These are phyloP conservation scores for Smittia sp. DNA, from an alignment of 2,888 invertebrate genomes.

Conservation along the genomic window DNA sequence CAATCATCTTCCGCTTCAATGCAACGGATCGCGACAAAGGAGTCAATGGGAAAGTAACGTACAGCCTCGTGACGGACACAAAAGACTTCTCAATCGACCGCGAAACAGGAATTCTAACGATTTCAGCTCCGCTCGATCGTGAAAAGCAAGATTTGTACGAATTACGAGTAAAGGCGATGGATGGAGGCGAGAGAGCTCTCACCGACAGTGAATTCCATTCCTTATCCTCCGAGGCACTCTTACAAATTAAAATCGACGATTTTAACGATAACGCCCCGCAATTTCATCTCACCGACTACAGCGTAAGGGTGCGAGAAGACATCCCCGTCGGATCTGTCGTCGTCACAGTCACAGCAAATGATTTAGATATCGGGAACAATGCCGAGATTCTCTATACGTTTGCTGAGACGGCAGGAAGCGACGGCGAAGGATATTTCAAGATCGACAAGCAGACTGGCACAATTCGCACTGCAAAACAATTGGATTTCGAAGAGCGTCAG, in stretches of 20 bases:
- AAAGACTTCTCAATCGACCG: conserved; percentile 77
- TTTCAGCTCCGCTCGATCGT: conserved; percentile 76
- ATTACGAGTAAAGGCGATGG: conserved; percentile 73
- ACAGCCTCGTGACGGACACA: conserved; percentile 71
- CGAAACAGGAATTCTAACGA: conserved; percentile 70
- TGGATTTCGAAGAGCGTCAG: conserved; percentile 89
- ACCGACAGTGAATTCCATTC: conserved; percentile 55
- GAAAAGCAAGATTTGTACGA: conserved; percentile 81
- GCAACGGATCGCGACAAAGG: conserved; percentile 84
- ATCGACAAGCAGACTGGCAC: conserved; percentile 85
- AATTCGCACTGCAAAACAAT: conserved; percentile 69
- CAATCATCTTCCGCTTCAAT: conserved; percentile 77
- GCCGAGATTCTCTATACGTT: conserved; percentile 79
- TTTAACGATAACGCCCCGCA: conserved; percentile 86
- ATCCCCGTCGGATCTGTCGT: conserved; percentile 84
- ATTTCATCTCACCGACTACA: conserved; percentile 72
- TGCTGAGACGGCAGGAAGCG: conserved; percentile 62
- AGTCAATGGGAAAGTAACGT: conserved; percentile 73
- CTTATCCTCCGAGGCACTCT: conserved; percentile 75
- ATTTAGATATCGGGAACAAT: conserved; percentile 81
- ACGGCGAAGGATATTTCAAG: conserved; percentile 69
- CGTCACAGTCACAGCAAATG: conserved; percentile 74
- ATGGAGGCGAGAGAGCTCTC: conserved; percentile 63
- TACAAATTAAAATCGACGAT: conserved; percentile 80
- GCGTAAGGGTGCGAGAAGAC: conserved; percentile 85